A percentile compares a stretch with the other conserved stretches of the same genome.
Evolutionary conservation across 1,140 invertebrate genomes (phyloP).

Genomic region (Pectinophora gossypiella): DNA sequence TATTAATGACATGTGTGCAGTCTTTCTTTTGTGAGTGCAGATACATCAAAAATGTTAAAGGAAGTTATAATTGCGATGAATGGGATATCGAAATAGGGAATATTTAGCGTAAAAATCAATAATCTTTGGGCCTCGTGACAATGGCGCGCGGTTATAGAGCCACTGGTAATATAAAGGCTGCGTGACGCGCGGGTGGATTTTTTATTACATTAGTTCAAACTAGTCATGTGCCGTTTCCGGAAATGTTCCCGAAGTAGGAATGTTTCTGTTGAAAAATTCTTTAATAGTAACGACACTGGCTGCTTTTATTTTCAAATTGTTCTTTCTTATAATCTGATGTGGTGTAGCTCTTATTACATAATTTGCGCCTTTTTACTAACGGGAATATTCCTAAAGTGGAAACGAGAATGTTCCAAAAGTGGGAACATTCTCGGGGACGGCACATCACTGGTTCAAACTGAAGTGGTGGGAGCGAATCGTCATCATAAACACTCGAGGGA

Average conservation of each 20-base stretch:
- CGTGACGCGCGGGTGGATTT: constrained; percentile 66
- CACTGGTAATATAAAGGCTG: constrained; percentile 67
- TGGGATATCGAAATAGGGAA: constrained; percentile 57
- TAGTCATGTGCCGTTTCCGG: no score
- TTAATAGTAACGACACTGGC: no score
- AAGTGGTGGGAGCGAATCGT: constrained; percentile 38
- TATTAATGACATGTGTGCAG: constrained; percentile 65
- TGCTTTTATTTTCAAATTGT: no score
- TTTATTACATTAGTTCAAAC: constrained; percentile 41
- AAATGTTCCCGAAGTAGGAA: no score
- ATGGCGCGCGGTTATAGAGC: constrained; percentile 58
- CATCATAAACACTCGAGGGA: constrained; percentile 20
- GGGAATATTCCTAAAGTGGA: no score
- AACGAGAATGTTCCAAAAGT: no score
- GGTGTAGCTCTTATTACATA: no score
- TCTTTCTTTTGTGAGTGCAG: constrained; percentile 50
- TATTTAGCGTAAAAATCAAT: constrained; percentile 74
- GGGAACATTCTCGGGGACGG: no score
- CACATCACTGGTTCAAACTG: constrained; percentile 29
- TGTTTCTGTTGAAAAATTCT: no score
- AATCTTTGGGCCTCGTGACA: constrained; percentile 59
- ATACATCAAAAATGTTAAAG: constrained; percentile 54
- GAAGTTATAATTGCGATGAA: constrained; percentile 61
- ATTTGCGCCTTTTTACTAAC: no score
- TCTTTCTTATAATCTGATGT: no score